Evolutionary conservation across 2,797 vertebrate genomes (phyloP), one percentile per base, ranked within the genome.

Genomic region (Sebastes alutus): DNA sequence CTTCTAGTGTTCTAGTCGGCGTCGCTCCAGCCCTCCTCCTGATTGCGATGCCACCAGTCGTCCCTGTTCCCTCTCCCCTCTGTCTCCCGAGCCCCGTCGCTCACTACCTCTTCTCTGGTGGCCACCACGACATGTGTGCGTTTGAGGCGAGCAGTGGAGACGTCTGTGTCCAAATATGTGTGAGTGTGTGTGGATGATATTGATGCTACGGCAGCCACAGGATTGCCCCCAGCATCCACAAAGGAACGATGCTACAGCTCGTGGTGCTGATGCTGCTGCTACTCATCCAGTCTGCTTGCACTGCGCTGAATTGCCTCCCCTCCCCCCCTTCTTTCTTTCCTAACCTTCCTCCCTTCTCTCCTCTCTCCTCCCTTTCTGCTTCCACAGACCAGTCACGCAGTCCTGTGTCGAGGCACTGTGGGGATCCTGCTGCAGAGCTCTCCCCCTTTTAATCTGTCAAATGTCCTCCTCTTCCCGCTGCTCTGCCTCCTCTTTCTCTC

Each of bases 321-420:
- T 91, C 88, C 92, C 91, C 94, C 89, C 14, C 14, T 83, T 80
- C 80, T 66, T 72, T 88, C 64, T 78, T 46, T 77, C 81, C 87
- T 90, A 20, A 20, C 88, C 88, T 88, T 81, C 77, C 85, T 83
- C 75, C 77, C 85, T 87, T 81, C 81, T 74, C 72, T 84, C 89
- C 78, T 89, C 77, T 86, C 64, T 67, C 64, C 88, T 88, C 89
- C 84, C 87, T 80, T 46, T 18, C 77, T 68, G 88, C 87, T 85
- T 81, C 80, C 87, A 89, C 86, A 88, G 93, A 93, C 90, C 92
- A 95, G 94, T 95, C 95, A 95, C 94, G 93, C 95, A 95, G 93
- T 89, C 89, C 79, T 75, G 89, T 87, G 86, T 65, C 90, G 83
- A 85, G 84, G 84, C 91, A 87, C 92, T 80, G 89, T 88, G 88